These are phyloP conservation scores for Sapayoa aenigma DNA, from an alignment of 2,113 vertebrate genomes.

Conservation along the genomic window DNA sequence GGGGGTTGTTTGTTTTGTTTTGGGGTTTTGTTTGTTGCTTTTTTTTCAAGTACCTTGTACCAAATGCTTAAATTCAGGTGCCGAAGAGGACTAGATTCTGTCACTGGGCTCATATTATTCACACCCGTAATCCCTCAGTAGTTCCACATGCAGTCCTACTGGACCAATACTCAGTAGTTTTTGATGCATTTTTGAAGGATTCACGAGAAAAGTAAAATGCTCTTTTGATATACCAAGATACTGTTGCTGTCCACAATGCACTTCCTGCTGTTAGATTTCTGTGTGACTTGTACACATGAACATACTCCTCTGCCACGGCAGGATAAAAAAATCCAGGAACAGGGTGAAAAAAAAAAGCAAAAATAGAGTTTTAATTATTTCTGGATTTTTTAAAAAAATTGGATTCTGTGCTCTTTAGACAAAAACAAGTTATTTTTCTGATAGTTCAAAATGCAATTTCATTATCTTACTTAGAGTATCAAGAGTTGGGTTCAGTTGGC, in stretches of 20 bases:
- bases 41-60: not conserved
- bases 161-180: not conserved
- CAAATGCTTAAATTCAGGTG: not conserved
- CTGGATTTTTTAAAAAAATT: not conserved
- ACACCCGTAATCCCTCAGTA: not conserved
- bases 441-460: not conserved
- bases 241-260: not conserved
- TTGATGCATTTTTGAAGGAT: not conserved
- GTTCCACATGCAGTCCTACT: not conserved
- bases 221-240: not conserved
- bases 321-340: not conserved
- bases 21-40: not conserved
- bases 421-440: not conserved
- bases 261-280: not conserved
- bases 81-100: not conserved
- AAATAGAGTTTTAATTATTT: not conserved
- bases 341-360: not conserved
- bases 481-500: not conserved
- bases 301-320: not conserved
- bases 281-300: not conserved
- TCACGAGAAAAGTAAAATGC: not conserved
- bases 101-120: not conserved
- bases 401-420: not conserved
- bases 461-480: not conserved
- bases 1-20: too few relatives aligned